phyloP scores from a whole-genome alignment of 2,888 invertebrate genomes.

The Drosophila emarginata region DNA sequence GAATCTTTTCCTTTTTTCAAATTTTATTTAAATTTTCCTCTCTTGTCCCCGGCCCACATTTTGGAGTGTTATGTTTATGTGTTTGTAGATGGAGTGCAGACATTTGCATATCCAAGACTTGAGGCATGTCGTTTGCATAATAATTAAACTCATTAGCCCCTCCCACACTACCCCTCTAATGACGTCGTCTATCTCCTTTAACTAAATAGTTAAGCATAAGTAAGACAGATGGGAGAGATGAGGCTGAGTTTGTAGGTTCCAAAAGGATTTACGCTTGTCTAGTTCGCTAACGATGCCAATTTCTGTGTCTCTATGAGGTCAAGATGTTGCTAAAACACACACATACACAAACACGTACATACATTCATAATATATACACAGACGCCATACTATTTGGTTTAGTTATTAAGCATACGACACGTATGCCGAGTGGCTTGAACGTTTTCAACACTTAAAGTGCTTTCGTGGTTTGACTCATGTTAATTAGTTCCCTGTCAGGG shows the following conservation, averaged over 20 bases:
- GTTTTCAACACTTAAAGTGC: slow-evolving; percentile 29
- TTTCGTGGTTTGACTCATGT: slow-evolving; percentile 18
- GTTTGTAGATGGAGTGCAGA: slow-evolving; percentile 34
- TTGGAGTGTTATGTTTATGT: slow-evolving; percentile 50
- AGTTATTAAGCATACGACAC: slow-evolving; percentile 42
- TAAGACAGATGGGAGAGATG: slow-evolving; percentile 50
- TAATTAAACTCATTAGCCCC: slow-evolving; percentile 70
- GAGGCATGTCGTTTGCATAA: slow-evolving; percentile 68
- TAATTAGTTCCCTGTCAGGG: slow-evolving; percentile 33
- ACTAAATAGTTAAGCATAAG: slow-evolving; percentile 64
- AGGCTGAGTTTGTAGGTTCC: slow-evolving; percentile 17
- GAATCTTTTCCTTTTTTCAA: slow-evolving; percentile 15
- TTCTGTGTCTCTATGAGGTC: slow-evolving; percentile 64
- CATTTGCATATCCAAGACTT: slow-evolving; percentile 44
- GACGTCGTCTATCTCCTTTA: slow-evolving; percentile 6
- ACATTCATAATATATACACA: not conserved
- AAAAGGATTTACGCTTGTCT: slow-evolving; percentile 61
- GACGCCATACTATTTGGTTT: slow-evolving; percentile 18
- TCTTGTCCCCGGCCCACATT: slow-evolving; percentile 73
- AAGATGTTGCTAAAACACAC: slow-evolving; percentile 49
- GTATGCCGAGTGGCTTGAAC: slow-evolving; percentile 38
- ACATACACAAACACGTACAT: slow-evolving; percentile 14
- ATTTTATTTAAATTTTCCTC: slow-evolving; percentile 33
- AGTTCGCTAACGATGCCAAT: slow-evolving; percentile 54
- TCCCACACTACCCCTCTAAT: slow-evolving; percentile 1